Percentiles rank a stretch among this genome's conserved stretches.
Conservation (phyloP, 2,888 invertebrate species). For the Blomia tropicalis region DNA sequence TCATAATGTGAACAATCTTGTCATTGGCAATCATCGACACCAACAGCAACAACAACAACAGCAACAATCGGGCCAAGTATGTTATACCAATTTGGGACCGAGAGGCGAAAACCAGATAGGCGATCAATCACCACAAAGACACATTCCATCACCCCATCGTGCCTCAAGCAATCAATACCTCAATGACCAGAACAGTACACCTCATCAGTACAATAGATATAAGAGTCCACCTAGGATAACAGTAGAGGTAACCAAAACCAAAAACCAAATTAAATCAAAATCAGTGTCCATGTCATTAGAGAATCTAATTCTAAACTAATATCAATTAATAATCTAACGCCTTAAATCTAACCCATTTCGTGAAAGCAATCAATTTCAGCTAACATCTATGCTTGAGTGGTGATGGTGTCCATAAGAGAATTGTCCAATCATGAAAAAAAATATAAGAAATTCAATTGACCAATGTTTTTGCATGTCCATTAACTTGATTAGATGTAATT, state of each 20-base stretch:
- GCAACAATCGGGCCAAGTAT: constrained; percentile 36
- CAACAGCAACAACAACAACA: constrained; percentile 43
- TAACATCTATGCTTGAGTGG: no score
- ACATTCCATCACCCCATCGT: background rate
- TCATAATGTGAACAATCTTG: constrained; percentile 30
- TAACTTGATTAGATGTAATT: no score
- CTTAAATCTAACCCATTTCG: no score
- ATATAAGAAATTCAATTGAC: no score
- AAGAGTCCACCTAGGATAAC: constrained; percentile 33
- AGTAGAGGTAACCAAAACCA: constrained; percentile 30
- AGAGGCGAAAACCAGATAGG: background rate
- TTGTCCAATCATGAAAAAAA: no score
- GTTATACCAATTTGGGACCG: constrained; percentile 21
- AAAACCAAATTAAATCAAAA: no score
- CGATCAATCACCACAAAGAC: background rate
- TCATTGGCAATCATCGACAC: constrained; percentile 29
- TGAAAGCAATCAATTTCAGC: no score
- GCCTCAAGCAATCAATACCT: background rate
- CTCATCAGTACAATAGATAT: constrained; percentile 34
- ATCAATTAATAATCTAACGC: no score
- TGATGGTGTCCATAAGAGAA: no score
- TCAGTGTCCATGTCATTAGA: no score
- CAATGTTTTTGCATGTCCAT: no score
- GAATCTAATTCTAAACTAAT: background rate
- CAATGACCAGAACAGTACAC: background rate